Evolutionary conservation across 2,888 invertebrate genomes (phyloP), one percentile per base, ranked within the genome.

Genomic region (Drosophila diplacantha): DNA sequence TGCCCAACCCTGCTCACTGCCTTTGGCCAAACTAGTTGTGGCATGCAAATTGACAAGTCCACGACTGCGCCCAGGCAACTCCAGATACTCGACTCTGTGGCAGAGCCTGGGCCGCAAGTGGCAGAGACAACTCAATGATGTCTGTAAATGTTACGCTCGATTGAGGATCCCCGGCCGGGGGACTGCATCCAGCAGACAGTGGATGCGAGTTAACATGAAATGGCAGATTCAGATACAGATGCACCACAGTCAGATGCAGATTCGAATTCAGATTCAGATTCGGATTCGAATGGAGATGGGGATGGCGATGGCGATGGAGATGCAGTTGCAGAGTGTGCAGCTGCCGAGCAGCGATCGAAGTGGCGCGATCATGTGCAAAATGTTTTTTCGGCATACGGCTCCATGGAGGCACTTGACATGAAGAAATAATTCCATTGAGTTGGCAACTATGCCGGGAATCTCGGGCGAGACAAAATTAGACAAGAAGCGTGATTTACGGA

Each of bases 401-500:
- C 78, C 78, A n/a, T 79, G 76, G 81, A 74, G 61, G 74, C 81
- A 78, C 81, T 82, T 83, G 81, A 77, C 80, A 71, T 67, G 70
- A 79, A 74, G 76, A 78, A 74, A 74, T 78, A 79, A 84, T 84
- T 83, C 85, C 85, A 84, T 83, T 84, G 85, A 84, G 79, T 80
- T 84, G 81, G 75, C 81, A 85, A 83, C 70, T 84, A 86, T 86
- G 84, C 72, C 73, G 71, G 73, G 87, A 86, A 87, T 87, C 74
- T 76, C 71, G 72, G 73, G 77, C 77, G 77, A 79, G 77, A 81
- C 74, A 71, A 85, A 87, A 85, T 87, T 86, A 86, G 87, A 87
- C 87, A 87, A 85, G 85, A 77, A 83, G 78, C 87, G 86, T 87
- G 87, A 87, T 87, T 87, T 87, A 87, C 87, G 85, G 86, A 86